Base-by-base conservation (phyloP, 1,140 invertebrate species). In the Aphidius gifuensis region DNA sequence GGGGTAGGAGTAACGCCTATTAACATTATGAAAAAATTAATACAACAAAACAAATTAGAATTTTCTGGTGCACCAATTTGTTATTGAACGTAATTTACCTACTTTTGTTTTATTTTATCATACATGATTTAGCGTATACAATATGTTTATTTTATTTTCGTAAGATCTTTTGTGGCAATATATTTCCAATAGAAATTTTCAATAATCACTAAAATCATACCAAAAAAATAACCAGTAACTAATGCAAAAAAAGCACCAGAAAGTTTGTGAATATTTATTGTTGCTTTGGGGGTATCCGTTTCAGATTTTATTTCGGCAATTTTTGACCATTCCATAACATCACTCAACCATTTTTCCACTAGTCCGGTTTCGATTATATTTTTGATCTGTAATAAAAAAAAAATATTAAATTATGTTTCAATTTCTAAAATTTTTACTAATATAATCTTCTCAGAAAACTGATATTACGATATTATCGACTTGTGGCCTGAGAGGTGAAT, bases 261-360 rank as follows among this genome's bases (percentile, higher is more conserved):
- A 42, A 93, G 82, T 70, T 93, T 93, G 50, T 84, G 81, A 64
- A 92, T 80, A 76, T 90, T 86, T 79, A 92, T 88, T 3, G 91
- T 69, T 42, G 90, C 90, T 76, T 90, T 89, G 9, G 83, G 72
- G 60, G 83, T 80, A 40, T 82, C 76, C 49, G 72, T 68, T 49
- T 86, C 80, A 66, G 76, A 76, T 40, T 73, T 78, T 7, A 76
- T 71, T 64, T 84, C 80, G 47, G 78, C 77, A 51, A 82, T 80
- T 53, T 77, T 77, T 3, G 80, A 81, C 56, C 81, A 80, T 32
- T 82, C 76, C 81, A 89, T 88, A 0, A 86, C 87, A 74, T 93
- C 90, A 62, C 85, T 86, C 1, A 91, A 72, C 92, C 92, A 93
- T 74, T 92, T 92, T 65, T 86, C 81, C 1, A 92, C 83, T 4